These are phyloP conservation scores for Tor tambroides DNA, from an alignment of 2,113 vertebrate species.

Conservation along the genomic window DNA sequence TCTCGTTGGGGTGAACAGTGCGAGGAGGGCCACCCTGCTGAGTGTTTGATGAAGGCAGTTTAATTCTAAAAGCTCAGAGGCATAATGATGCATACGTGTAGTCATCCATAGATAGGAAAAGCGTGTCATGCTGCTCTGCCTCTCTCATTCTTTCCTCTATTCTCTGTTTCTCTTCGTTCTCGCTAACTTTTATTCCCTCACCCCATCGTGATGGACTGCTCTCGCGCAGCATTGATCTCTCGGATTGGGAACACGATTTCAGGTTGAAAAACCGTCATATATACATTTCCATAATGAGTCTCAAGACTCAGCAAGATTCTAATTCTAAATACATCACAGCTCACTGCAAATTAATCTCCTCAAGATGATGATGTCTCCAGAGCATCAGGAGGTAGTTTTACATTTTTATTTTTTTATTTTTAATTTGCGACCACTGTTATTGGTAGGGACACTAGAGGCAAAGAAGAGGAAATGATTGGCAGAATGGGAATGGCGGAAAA, in stretches of 20 bases:
- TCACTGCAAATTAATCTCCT: constrained; percentile 25
- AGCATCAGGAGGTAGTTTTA: constrained; percentile 4
- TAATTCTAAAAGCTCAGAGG: constrained; percentile 49
- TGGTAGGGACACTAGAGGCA: background rate
- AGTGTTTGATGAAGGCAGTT: constrained; percentile 52
- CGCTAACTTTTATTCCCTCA: background rate
- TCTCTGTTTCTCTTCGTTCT: background rate
- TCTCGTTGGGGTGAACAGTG: constrained; percentile 32
- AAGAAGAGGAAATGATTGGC: background rate
- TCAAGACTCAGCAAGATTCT: constrained; percentile 23
- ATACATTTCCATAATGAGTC: constrained; percentile 42
- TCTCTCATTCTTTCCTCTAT: constrained; percentile 4
- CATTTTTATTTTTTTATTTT: background rate
- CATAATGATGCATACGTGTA: constrained; percentile 44
- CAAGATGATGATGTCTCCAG: constrained; percentile 23
- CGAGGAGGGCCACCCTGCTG: constrained; percentile 43
- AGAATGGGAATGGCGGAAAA: background rate
- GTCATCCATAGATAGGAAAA: constrained; percentile 35
- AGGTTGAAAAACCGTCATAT: background rate
- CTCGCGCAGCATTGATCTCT: background rate
- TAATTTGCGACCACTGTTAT: background rate
- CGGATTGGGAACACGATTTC: background rate
- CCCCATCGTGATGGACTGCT: constrained; percentile 4
- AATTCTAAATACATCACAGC: constrained; percentile 23
- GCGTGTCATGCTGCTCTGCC: constrained; percentile 37